Conservation (phyloP, 2,888 invertebrate genomes). For the Anthophora plumipes region DNA sequence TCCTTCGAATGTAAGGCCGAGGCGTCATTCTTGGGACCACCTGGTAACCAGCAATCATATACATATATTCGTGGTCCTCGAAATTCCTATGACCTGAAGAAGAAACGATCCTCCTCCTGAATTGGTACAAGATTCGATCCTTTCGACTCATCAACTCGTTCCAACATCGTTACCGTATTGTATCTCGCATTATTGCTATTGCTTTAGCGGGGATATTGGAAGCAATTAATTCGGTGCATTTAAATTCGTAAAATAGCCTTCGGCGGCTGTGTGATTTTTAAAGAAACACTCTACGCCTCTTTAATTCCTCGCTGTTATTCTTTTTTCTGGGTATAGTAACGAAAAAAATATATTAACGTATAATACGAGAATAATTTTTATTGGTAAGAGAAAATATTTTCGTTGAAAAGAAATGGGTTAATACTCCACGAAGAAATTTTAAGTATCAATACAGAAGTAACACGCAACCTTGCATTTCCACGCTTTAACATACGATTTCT, state of each 20-base stretch:
- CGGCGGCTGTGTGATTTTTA: too few relatives aligned
- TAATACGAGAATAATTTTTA: too few relatives aligned
- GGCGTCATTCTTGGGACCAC: constrained; percentile 65
- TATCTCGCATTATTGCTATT: not conserved
- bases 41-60: constrained; percentile 65
- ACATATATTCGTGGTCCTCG: constrained; percentile 44
- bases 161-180: not conserved
- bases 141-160: not conserved
- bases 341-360: too few relatives aligned
- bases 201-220: not conserved
- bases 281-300: too few relatives aligned
- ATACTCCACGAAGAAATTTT: too few relatives aligned
- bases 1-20: constrained; percentile 53
- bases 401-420: too few relatives aligned
- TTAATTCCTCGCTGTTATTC: too few relatives aligned
- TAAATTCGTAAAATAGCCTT: not conserved
- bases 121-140: not conserved
- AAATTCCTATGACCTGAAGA: constrained; percentile 60
- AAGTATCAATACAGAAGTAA: too few relatives aligned
- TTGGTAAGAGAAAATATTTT: too few relatives aligned
- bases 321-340: too few relatives aligned
- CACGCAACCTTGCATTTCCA: too few relatives aligned
- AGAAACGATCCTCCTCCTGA: constrained; percentile 32
- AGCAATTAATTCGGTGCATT: not conserved
- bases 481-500: too few relatives aligned